Evolutionary conservation across 2,797 vertebrate species (phyloP), one percentile per base, ranked within the genome.

Genomic region (Lacerta agilis): DNA sequence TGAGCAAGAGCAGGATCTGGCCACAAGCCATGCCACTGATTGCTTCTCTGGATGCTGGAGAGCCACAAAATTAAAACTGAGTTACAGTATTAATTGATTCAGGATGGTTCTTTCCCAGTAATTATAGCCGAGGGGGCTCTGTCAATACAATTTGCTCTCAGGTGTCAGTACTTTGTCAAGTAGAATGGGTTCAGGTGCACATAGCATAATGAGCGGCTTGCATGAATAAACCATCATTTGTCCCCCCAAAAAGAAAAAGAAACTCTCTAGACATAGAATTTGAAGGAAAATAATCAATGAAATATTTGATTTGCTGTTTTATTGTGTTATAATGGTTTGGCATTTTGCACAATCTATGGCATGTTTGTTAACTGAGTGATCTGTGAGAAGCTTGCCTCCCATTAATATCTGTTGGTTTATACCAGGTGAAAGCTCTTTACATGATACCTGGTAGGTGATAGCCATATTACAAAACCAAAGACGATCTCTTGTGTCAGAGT

Each of bases 71-170:
- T 87, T 92, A 79, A 93, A 91, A 76, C 79, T 92, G 82, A 94
- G 86, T 91, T 90, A 78, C 69, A 71, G 38, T 66, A 86, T 93
- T 95, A 95, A 95, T 93, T 95, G 91, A 94, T 95, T 94, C 80
- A 93, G n/a, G 80, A 90, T 87, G 58, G 64, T 27, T 81, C 49
- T 69, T 95, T 93, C 91, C 61, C 17, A 81, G 79, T 93, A 90
- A 94, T 93, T 95, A 89, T 85, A 27, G 72, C 93, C 85, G 90
- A 84, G 87, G 90, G 88, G 13, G 27, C 1, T 49, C 86, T 95
- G 93, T 93, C 90, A 91, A 92, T 94, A 90, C 11, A 93, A 85
- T 95, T 96, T 93, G 0, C 25, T 92, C 45, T 93, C 75, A 89
- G 80, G 69, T 93, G 81, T 93, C 87, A 94, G 72, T 87, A 27